Conservation (phyloP, 1,140 invertebrate species). For the Arctopsyche grandis region DNA sequence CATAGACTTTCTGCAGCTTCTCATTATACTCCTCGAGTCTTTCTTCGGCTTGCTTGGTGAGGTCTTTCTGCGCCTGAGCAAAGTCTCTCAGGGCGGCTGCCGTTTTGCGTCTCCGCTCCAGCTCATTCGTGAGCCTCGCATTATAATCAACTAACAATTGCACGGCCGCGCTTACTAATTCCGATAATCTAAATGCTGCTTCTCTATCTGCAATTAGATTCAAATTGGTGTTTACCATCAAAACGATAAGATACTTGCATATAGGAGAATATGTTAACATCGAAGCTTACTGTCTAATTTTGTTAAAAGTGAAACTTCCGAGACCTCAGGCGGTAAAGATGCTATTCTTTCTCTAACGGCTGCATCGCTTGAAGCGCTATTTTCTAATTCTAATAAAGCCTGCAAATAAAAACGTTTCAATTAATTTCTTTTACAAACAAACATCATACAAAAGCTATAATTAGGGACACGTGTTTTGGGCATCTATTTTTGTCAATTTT, state of each 20-base stretch:
- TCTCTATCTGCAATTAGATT: conserved; percentile 72
- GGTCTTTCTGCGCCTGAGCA: conserved; percentile 83
- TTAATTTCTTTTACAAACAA: too few species aligned
- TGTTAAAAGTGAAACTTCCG: conserved; percentile 85
- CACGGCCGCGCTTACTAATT: conserved; percentile 85
- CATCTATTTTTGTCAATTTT: too few species aligned
- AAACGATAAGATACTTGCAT: too few species aligned
- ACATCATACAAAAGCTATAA: neutral
- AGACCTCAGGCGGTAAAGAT: conserved; percentile 92
- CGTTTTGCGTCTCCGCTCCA: conserved; percentile 87
- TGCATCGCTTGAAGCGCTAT: conserved; percentile 93
- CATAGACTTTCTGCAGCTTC: conserved; percentile 86
- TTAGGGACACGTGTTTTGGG: too few species aligned
- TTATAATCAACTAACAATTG: conserved; percentile 90
- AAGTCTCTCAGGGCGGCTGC: conserved; percentile 89
- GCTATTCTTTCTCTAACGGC: conserved; percentile 92
- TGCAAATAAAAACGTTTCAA: conserved; percentile 55
- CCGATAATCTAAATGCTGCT: conserved; percentile 75
- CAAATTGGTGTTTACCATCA: too few species aligned
- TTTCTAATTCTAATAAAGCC: conserved; percentile 86
- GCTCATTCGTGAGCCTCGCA: conserved; percentile 81
- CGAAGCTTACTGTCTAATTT: conserved; percentile 83
- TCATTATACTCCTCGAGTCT: conserved; percentile 88
- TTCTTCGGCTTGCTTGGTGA: conserved; percentile 84
- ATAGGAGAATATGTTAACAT: neutral